Percentiles rank a stretch among this genome's conserved stretches.
Conservation (phyloP, 2,888 invertebrate species). For the Melanophora roralis region DNA sequence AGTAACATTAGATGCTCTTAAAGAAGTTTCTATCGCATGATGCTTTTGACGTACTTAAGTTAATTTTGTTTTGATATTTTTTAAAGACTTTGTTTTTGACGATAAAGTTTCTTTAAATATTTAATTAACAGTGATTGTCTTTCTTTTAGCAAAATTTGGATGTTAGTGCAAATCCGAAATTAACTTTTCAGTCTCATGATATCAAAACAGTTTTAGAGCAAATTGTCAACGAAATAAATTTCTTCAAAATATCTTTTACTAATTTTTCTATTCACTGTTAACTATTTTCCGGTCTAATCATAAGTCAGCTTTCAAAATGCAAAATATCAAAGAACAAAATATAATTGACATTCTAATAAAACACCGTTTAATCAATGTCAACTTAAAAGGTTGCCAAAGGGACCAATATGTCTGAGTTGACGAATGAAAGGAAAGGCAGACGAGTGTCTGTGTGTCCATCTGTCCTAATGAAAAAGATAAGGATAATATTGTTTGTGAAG, state of each 20-base stretch:
- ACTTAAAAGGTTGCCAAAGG: constrained; percentile 5
- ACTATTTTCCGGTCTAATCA: constrained; percentile 49
- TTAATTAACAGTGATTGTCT: too few relatives aligned
- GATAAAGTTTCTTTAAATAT: too few relatives aligned
- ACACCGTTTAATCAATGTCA: constrained; percentile 56
- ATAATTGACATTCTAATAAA: constrained; percentile 49
- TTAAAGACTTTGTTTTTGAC: too few relatives aligned
- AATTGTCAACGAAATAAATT: constrained; percentile 31
- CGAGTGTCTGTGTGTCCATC: neutral
- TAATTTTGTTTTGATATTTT: too few relatives aligned
- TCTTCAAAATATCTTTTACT: constrained; percentile 4
- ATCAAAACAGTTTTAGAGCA: too few relatives aligned
- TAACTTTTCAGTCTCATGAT: too few relatives aligned
- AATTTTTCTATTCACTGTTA: constrained; percentile 30
- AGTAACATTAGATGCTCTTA: too few relatives aligned
- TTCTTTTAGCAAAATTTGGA: too few relatives aligned
- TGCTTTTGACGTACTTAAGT: too few relatives aligned
- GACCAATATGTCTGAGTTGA: neutral
- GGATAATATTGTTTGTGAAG: constrained; percentile 1
- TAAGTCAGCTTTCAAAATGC: constrained; percentile 29
- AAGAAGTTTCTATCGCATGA: too few relatives aligned
- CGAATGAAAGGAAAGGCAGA: neutral
- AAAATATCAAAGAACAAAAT: constrained; percentile 6
- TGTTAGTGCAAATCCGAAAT: too few relatives aligned
- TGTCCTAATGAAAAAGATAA: constrained; percentile 19